phyloP scores from a whole-genome alignment of 2,888 invertebrate species.

The Sipha maydis region DNA sequence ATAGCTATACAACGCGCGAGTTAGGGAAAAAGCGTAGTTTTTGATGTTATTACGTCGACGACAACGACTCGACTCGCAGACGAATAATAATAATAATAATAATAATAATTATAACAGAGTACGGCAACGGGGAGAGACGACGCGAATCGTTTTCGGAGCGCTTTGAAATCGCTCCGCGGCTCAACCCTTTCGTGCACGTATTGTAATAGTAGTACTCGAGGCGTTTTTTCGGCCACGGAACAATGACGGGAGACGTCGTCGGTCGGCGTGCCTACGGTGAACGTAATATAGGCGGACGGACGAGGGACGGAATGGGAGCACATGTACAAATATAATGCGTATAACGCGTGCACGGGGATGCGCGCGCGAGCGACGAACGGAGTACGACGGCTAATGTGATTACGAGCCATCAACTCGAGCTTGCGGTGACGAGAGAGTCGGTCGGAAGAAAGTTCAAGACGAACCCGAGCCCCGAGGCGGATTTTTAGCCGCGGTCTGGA shows the following conservation, averaged over 20 bases:
- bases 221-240: not conserved
- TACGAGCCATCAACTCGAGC: conserved; percentile 52
- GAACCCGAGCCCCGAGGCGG: conserved; percentile 47
- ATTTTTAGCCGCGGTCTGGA: conserved; percentile 51
- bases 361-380: too few relatives aligned
- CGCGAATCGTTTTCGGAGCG: conserved; percentile 36
- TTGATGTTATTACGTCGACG: conserved; percentile 16
- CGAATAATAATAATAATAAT: not conserved
- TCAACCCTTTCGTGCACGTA: conserved; percentile 8
- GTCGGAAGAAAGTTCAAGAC: conserved; percentile 46
- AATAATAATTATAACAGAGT: too few relatives aligned
- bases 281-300: not conserved
- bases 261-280: too few relatives aligned
- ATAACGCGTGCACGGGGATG: not conserved
- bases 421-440: conserved; percentile 34
- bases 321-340: not conserved
- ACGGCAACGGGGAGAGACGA: not conserved
- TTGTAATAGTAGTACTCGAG: not conserved
- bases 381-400: conserved; percentile 37
- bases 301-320: not conserved
- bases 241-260: not conserved
- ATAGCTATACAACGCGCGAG: not conserved
- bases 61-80: not conserved
- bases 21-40: not conserved
- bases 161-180: conserved; percentile 29